A percentile compares a stretch with the other conserved stretches of the same genome.
phyloP scores from a whole-genome alignment of 2,797 vertebrate species.

The Gymnopithys bicolor region DNA sequence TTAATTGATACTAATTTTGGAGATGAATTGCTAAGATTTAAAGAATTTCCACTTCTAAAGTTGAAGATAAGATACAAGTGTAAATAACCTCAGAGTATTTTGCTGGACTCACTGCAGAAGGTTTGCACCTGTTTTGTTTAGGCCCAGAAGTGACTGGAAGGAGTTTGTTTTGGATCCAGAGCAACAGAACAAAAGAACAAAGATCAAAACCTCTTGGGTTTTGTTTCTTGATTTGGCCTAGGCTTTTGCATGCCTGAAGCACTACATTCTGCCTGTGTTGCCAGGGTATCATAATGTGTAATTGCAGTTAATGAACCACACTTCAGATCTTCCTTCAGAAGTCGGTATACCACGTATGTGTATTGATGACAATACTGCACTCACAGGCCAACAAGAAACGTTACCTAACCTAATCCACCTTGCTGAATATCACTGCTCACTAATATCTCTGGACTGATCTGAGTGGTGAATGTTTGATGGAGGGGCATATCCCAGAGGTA shows the following conservation, averaged over 20 bases:
- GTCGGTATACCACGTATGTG: accelerated
- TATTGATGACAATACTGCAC: background rate
- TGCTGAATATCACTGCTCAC: background rate
- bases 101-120: background rate
- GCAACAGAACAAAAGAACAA: background rate
- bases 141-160: background rate
- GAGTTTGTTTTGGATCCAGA: background rate
- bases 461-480: background rate
- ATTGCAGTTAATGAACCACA: background rate
- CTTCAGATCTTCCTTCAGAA: background rate
- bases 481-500: background rate
- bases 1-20: background rate
- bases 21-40: background rate
- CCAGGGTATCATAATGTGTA: background rate
- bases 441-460: background rate
- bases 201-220: background rate
- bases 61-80: background rate
- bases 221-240: background rate
- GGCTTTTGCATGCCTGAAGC: background rate
- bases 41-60: background rate
- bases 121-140: background rate
- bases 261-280: background rate
- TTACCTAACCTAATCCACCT: background rate
- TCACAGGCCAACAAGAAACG: background rate
- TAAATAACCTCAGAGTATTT: background rate